Evolutionary conservation across 2,888 invertebrate genomes (phyloP).

Genomic region (Euplagia quadripunctaria): DNA sequence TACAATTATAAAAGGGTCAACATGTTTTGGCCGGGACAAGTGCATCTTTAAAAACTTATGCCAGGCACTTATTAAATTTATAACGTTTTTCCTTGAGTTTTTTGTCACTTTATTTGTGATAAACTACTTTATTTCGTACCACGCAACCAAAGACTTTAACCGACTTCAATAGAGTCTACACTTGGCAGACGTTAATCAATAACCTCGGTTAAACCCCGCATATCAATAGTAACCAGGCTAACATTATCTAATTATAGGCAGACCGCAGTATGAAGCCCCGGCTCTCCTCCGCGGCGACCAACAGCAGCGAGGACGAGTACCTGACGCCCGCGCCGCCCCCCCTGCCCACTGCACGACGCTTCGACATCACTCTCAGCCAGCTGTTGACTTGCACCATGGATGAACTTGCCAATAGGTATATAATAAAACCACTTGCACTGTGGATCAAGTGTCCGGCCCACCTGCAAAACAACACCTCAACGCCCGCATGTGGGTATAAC

Average conservation of each 20-base stretch:
- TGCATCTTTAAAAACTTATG: too few species aligned
- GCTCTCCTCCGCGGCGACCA: constrained; percentile 78
- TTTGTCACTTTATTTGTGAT: too few species aligned
- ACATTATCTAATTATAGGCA: constrained; percentile 60
- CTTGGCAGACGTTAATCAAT: neutral
- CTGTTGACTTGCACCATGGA: constrained; percentile 93
- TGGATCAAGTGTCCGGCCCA: too few species aligned
- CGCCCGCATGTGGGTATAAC: too few species aligned
- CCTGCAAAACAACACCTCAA: too few species aligned
- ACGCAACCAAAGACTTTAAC: too few species aligned
- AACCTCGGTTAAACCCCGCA: neutral
- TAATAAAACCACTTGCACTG: neutral
- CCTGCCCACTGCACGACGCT: constrained; percentile 83
- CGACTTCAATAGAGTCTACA: neutral
- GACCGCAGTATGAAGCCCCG: constrained; percentile 82
- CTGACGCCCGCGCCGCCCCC: constrained; percentile 89
- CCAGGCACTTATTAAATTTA: too few species aligned
- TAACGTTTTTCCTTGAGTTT: too few species aligned
- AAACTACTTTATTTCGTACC: too few species aligned
- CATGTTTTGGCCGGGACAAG: too few species aligned
- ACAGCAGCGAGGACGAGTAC: constrained; percentile 90
- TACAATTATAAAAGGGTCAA: too few species aligned
- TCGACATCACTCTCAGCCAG: constrained; percentile 94
- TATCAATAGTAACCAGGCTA: neutral
- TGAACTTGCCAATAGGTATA: constrained; percentile 90